A percentile compares a stretch with the other conserved stretches of the same genome.
Conservation (phyloP, 2,888 invertebrate species). For the Anarsia innoxiella region DNA sequence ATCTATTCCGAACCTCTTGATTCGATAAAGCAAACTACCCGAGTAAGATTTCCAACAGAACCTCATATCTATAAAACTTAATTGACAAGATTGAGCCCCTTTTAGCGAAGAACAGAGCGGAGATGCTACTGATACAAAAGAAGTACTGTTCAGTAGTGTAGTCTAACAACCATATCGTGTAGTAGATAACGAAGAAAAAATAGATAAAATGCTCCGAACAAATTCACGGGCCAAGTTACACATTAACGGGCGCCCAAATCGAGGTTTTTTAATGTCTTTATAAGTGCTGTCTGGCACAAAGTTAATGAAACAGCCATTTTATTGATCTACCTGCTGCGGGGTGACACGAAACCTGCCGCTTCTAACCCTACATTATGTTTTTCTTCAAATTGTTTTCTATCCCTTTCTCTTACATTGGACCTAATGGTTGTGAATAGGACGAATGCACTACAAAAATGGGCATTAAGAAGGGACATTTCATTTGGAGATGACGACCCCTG, state of each 20-base stretch:
- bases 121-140: slow-evolving; percentile 7
- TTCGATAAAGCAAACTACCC: slow-evolving; percentile 5
- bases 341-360: slow-evolving; percentile 57
- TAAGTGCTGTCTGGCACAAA: slow-evolving; percentile 66
- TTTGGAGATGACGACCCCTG: slow-evolving; percentile 60
- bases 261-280: slow-evolving; percentile 68
- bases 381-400: slow-evolving; percentile 55
- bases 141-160: slow-evolving; percentile 12
- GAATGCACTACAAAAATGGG: slow-evolving; percentile 34
- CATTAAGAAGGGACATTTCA: slow-evolving; percentile 62
- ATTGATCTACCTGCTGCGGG: slow-evolving; percentile 73
- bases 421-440: slow-evolving; percentile 30
- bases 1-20: slow-evolving; percentile 24
- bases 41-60: slow-evolving; percentile 1
- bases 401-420: slow-evolving; percentile 27
- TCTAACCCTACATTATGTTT: slow-evolving; percentile 67
- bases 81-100: slow-evolving; percentile 7
- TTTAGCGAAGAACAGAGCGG: slow-evolving; percentile 4
- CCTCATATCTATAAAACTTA: slow-evolving; percentile 4
- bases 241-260: slow-evolving; percentile 39
- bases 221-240: slow-evolving; percentile 27
- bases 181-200: slow-evolving; percentile 32
- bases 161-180: slow-evolving; percentile 22
- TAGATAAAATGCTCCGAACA: slow-evolving; percentile 22
- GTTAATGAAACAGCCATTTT: slow-evolving; percentile 68